phyloP scores from a whole-genome alignment of 2,888 invertebrate species.

The Cephonodes hylas region DNA sequence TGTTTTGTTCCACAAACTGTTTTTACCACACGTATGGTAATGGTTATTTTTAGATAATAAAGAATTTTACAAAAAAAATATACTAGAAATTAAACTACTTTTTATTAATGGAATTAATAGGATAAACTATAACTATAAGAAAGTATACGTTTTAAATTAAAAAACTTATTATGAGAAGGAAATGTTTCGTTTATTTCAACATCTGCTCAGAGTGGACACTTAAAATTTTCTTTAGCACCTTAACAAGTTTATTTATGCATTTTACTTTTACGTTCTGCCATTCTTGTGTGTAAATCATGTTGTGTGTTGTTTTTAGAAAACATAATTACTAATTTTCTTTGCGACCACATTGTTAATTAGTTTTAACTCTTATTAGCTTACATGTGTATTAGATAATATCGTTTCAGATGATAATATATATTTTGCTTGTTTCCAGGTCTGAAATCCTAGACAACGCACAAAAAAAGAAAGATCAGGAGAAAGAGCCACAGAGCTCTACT shows the following conservation, averaged over 20 bases:
- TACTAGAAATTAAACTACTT: no score
- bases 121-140: no score
- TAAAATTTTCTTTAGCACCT: neutral
- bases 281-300: neutral
- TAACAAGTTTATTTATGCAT: neutral
- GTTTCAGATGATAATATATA: neutral
- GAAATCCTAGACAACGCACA: constrained; percentile 83
- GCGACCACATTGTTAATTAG: neutral
- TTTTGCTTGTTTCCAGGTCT: constrained; percentile 74
- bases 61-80: no score
- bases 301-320: neutral
- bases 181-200: neutral
- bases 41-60: no score
- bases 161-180: neutral
- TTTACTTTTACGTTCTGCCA: neutral
- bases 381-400: neutral
- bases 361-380: neutral
- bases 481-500: constrained; percentile 55
- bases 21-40: neutral
- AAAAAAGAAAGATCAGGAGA: constrained; percentile 76
- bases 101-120: no score
- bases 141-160: no score
- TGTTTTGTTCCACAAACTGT: neutral
- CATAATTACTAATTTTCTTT: neutral
- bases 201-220: neutral